Evolutionary conservation across 2,797 vertebrate genomes (phyloP).

Genomic region (Pseudopleuronectes americanus): DNA sequence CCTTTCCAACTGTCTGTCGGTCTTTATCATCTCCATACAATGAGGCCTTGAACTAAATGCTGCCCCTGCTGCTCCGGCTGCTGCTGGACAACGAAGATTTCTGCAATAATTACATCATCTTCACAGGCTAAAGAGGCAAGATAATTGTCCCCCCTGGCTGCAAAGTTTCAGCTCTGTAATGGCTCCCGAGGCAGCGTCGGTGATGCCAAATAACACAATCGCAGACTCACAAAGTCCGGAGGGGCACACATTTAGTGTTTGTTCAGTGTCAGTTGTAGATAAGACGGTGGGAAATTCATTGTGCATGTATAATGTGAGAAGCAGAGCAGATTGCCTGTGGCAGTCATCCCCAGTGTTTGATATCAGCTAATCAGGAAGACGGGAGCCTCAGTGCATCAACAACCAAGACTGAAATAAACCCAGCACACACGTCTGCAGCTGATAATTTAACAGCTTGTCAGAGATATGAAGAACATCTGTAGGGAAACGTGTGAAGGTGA

Average conservation of each 20-base stretch:
- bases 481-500: neutral
- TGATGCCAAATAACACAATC: constrained; percentile 69
- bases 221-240: constrained; percentile 47
- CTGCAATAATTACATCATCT: constrained; percentile 62
- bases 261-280: constrained; percentile 60
- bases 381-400: constrained; percentile 15
- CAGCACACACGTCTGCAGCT: constrained; percentile 11
- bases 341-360: constrained; percentile 25
- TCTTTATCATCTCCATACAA: constrained; percentile 24
- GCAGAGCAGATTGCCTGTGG: constrained; percentile 43
- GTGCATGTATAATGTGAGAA: constrained; percentile 40
- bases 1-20: constrained; percentile 12
- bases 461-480: constrained; percentile 12
- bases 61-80: constrained; percentile 10
- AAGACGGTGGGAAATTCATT: constrained; percentile 63
- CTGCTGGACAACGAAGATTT: constrained; percentile 29
- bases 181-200: constrained; percentile 55
- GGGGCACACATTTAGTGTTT: constrained; percentile 49
- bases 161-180: constrained; percentile 57
- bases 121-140: constrained; percentile 39
- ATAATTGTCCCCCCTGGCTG: constrained; percentile 64
- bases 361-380: constrained; percentile 34
- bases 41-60: constrained; percentile 16
- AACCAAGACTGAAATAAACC: constrained; percentile 8
- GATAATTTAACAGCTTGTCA: constrained; percentile 12